Conservation (phyloP, 2,797 vertebrate species). For the Muscicapa striata region DNA sequence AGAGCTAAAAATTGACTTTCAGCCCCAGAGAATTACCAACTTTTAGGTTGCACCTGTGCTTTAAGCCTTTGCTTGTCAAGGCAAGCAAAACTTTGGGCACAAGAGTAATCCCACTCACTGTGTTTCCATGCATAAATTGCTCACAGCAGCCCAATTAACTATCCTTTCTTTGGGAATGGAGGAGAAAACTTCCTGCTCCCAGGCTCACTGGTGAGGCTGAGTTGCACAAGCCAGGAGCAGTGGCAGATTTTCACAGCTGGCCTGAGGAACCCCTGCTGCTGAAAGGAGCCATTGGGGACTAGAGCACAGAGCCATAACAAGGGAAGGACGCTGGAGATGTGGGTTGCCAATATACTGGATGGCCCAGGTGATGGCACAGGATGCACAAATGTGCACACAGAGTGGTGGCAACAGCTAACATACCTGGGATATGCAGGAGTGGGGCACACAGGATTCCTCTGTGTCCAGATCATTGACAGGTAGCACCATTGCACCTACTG, state of each 20-base stretch:
- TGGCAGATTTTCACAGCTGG: background rate
- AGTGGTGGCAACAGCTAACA: background rate
- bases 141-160: background rate
- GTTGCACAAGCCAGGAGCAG: background rate
- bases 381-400: background rate
- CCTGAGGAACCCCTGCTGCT: background rate
- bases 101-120: background rate
- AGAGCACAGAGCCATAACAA: background rate
- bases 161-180: background rate
- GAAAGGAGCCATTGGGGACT: background rate
- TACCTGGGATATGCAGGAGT: background rate
- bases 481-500: background rate
- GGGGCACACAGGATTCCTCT: background rate
- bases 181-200: background rate
- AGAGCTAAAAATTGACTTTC: background rate
- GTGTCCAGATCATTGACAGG: background rate
- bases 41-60: background rate
- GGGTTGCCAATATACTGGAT: background rate
- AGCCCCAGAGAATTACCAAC: background rate
- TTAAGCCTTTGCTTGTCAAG: background rate
- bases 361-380: background rate
- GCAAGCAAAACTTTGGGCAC: background rate
- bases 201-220: background rate
- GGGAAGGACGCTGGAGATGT: accelerated
- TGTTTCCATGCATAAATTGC: background rate